Base-by-base conservation (phyloP, 2,888 invertebrate genomes). In the Melipona bicolor region DNA sequence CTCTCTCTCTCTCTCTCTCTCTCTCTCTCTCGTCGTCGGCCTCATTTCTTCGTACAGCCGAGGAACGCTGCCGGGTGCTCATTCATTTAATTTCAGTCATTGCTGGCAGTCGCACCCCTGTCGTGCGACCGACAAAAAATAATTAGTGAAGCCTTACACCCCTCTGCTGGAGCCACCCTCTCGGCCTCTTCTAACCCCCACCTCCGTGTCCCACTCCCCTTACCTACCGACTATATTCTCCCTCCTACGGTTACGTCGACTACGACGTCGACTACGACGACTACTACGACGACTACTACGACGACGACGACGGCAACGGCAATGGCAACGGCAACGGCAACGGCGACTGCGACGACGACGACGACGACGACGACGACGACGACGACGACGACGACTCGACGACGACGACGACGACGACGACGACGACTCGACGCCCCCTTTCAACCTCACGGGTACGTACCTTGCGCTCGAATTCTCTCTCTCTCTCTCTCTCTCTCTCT, bases 61-160 rank as follows among this genome's bases (percentile, higher is more conserved):
- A 75, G 75, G 68, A 79, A 84, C 83, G 88, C 84, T 81, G 89
- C 88, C 90, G 87, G 88, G 90, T 91, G 91, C 92, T 92, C 93
- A 92, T 93, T 94, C 94, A 93, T 94, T 94, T 93, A 94, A 94
- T 94, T 94, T 93, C 90, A 94, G 93, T 93, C 93, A 93, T 93
- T 92, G 92, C 91, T 91, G 91, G 91, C 91, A 90, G 92, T 91
- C 92, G 92, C 93, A 92, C 93, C 93, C 94, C 92, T 93, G 92
- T 93, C 92, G 93, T 91, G 94, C 92, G 92, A 90, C 92, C 94
- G 92, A 94, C 94, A 94, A 94, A 94, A 94, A 94, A 94, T 94
- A 94, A 94, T 94, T 94, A 94, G 94, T 92, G 94, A 94, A 94
- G 94, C 94, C 94, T 92, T 93, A 92, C 89, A 90, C 91, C 92